Evolutionary conservation across 2,797 vertebrate genomes (phyloP), one percentile per base, ranked within the genome.

Genomic region (Pelobates cultripes): DNA sequence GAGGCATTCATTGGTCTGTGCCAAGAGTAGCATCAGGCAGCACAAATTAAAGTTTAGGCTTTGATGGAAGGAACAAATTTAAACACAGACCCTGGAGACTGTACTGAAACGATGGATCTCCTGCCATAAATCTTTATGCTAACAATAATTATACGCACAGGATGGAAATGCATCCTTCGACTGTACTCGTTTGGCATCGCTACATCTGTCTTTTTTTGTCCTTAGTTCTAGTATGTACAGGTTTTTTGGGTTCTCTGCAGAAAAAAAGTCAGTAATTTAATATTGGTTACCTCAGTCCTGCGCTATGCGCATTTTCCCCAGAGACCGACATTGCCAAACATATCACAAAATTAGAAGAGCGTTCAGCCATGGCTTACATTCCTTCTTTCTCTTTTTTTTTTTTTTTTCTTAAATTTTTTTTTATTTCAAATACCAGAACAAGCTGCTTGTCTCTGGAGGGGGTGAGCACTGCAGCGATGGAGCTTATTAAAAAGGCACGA

Each of bases 211-310:
- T 40, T 40, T 64, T 64, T 64, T 28, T 6, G 3, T 13, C 15
- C 15, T 4, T 60, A 60, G 57, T 14, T n/a, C 4, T 60, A 10
- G 57, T 13, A 60, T 40, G 5, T 41, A n/a, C 61, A 10, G 42
- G 64, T 44, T 45, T 61, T n/a, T 8, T 13, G 45, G 43, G 42
- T 43, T 42, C 17, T 28, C 63, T 75, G 73, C 72, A 51, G 63
- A 74, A 70, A 74, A 43, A 43, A 57, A 57, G 13, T n/a, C 28
- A 70, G 80, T 81, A 71, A 81, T 71, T 55, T 81, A 81, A 81
- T 76, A 70, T 76, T 6, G 44, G 40, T 77, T 76, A 77, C 80
- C 60, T 81, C 73, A 81, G 68, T 17, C 67, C 74, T 71, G 43
- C 53, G 57, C 80, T 81, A 77, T 81, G 80, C 60, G 41, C 4